A percentile compares a stretch with the other conserved stretches of the same genome.
phyloP scores from a whole-genome alignment of 2,888 invertebrate species.

The Cryptophagus acutangulus region DNA sequence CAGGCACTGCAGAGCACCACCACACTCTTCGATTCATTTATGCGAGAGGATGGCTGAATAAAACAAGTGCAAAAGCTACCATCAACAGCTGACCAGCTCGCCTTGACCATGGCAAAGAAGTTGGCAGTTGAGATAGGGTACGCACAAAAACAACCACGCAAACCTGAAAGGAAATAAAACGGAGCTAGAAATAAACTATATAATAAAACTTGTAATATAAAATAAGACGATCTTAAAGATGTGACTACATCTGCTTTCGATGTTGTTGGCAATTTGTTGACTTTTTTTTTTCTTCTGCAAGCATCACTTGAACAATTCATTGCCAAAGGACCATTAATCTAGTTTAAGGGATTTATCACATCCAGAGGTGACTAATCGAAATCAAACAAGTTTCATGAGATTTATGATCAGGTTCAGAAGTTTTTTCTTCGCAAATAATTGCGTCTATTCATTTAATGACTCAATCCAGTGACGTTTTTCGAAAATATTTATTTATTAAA shows the following conservation, averaged over 20 bases:
- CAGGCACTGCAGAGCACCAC: conserved; percentile 3
- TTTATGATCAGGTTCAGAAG: too few species aligned
- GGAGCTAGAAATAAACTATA: conserved; percentile 13
- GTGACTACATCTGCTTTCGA: conserved; percentile 22
- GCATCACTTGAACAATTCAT: too few species aligned
- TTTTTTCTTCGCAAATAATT: too few species aligned
- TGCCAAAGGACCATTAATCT: too few species aligned
- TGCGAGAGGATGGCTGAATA: too few species aligned
- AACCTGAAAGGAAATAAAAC: conserved; percentile 22
- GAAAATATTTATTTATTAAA: too few species aligned
- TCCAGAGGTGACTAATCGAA: too few species aligned
- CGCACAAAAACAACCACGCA: conserved; percentile 18
- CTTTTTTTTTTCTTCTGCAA: background rate
- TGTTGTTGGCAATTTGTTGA: conserved; percentile 4
- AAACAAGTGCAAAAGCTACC: conserved; percentile 9
- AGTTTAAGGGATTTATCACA: too few species aligned
- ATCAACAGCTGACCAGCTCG: conserved; percentile 27
- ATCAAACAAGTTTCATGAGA: too few species aligned
- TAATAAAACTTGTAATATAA: conserved; percentile 25
- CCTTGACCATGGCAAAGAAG: conserved; percentile 28
- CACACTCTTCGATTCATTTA: conserved; percentile 5
- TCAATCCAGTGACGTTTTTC: too few species aligned
- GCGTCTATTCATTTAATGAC: too few species aligned
- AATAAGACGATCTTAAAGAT: too few species aligned
- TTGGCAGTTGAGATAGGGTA: conserved; percentile 24